Conservation (phyloP, 2,113 vertebrate genomes). For the Electrona antarctica region DNA sequence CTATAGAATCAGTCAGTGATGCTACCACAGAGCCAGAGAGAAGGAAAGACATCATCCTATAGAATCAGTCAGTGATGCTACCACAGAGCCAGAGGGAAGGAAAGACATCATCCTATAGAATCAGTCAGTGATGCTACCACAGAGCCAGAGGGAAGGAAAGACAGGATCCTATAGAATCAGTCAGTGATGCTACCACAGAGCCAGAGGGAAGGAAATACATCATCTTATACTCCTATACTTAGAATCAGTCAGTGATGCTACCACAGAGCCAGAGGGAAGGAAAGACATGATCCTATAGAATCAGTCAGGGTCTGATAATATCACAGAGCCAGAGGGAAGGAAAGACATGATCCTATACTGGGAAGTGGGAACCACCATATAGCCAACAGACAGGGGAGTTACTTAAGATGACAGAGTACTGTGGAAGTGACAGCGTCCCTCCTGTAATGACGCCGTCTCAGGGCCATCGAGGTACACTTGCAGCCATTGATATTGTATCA, state of each 20-base stretch:
- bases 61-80: constrained; percentile 40
- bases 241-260: constrained; percentile 35
- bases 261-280: constrained; percentile 47
- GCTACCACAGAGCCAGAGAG: constrained; percentile 47
- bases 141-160: constrained; percentile 41
- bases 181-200: constrained; percentile 39
- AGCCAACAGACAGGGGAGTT: constrained; percentile 48
- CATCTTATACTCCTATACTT: constrained; percentile 65
- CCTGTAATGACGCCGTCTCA: too few species aligned
- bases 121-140: constrained; percentile 43
- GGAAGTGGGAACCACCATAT: constrained; percentile 36
- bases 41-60: constrained; percentile 57
- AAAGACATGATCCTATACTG: constrained; percentile 56
- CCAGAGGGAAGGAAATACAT: constrained; percentile 43
- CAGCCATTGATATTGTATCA: too few species aligned
- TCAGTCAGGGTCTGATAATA: constrained; percentile 40
- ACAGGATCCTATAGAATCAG: constrained; percentile 63
- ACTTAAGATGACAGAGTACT: constrained; percentile 59
- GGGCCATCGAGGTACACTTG: too few species aligned
- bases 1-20: constrained; percentile 54
- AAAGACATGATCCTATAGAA: constrained; percentile 53
- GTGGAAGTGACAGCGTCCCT: constrained; percentile 44
- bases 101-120: constrained; percentile 61
- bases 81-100: constrained; percentile 47
- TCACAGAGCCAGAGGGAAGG: constrained; percentile 47